Percentiles rank a stretch among this genome's conserved stretches.
Conservation (phyloP, 2,113 vertebrate genomes). For the Cochlearius cochlearius region DNA sequence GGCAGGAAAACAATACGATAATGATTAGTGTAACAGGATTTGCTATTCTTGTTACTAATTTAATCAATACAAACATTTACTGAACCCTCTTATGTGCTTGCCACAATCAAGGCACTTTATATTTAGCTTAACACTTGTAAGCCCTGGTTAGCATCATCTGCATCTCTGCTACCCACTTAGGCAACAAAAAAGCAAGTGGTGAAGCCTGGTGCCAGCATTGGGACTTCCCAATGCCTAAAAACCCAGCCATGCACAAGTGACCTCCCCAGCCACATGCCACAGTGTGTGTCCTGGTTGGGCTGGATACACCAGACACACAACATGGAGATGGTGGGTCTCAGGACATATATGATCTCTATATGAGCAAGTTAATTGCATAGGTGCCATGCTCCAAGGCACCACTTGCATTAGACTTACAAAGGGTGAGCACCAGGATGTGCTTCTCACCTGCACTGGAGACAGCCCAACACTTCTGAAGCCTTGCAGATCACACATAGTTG, state of each 20-base stretch:
- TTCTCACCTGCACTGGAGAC: not conserved
- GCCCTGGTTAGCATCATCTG: not conserved
- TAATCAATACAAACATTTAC: constrained; percentile 27
- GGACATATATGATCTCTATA: too few relatives aligned
- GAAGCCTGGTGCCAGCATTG: not conserved
- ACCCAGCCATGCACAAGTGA: not conserved
- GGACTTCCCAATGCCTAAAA: not conserved
- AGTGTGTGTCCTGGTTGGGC: not conserved
- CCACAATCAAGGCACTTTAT: not conserved
- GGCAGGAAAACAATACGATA: not conserved
- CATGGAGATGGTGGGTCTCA: rapidly evolving
- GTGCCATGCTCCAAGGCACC: not conserved
- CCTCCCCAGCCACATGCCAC: not conserved
- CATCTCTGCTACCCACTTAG: not conserved
- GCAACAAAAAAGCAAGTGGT: not conserved
- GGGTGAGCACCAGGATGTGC: too few relatives aligned
- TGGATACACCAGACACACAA: not conserved
- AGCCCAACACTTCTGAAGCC: not conserved
- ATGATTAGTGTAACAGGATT: constrained; percentile 6
- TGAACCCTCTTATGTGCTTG: not conserved
- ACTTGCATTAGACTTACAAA: not conserved
- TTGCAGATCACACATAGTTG: not conserved
- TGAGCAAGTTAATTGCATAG: not conserved
- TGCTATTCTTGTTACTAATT: constrained; percentile 13
- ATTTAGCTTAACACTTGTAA: not conserved